phyloP scores from a whole-genome alignment of 30 jellyfish, hydroid and myxozoan genomes.

The Nemopilema nomurai region DNA sequence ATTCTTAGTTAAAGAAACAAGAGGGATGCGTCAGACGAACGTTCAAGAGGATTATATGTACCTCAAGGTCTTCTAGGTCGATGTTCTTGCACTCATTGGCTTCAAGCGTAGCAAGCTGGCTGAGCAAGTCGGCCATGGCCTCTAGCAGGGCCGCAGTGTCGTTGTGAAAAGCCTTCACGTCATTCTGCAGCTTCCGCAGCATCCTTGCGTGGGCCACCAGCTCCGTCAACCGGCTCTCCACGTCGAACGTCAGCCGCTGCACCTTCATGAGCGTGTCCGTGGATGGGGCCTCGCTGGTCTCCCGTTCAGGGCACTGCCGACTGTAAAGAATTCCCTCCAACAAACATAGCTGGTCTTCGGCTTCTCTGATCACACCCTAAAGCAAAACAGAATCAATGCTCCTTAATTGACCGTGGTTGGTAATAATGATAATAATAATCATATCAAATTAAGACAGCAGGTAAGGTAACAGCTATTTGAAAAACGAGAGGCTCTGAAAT shows the following conservation, averaged over 20 bases:
- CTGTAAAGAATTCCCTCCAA: slow-evolving; percentile 52
- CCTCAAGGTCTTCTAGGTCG: slow-evolving; percentile 27
- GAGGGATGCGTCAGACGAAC: no score
- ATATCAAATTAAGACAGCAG: no score
- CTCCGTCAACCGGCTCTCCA: slow-evolving; percentile 50
- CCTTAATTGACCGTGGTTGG: not conserved
- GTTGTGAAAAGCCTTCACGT: slow-evolving; percentile 38
- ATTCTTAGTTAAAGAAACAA: not conserved
- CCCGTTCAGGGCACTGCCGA: slow-evolving; percentile 69
- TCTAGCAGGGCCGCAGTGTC: slow-evolving; percentile 14
- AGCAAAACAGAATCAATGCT: not conserved
- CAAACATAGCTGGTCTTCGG: slow-evolving; percentile 37
- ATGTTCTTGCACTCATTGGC: slow-evolving; percentile 2
- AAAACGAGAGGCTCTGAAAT: no score
- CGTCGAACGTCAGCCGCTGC: slow-evolving; percentile 43
- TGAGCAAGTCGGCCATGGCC: slow-evolving; percentile 24
- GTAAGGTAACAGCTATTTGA: not conserved
- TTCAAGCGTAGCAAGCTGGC: slow-evolving; percentile 15
- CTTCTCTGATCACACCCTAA: slow-evolving; percentile 32
- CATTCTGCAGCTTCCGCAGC: slow-evolving; percentile 60
- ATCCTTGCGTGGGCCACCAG: slow-evolving; percentile 32
- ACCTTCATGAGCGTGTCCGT: slow-evolving; percentile 33
- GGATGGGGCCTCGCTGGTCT: slow-evolving; percentile 28
- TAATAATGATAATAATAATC: no score
- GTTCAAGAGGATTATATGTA: no score